phyloP scores from a whole-genome alignment of 1,140 invertebrate genomes.

The Drepana arcuata region DNA sequence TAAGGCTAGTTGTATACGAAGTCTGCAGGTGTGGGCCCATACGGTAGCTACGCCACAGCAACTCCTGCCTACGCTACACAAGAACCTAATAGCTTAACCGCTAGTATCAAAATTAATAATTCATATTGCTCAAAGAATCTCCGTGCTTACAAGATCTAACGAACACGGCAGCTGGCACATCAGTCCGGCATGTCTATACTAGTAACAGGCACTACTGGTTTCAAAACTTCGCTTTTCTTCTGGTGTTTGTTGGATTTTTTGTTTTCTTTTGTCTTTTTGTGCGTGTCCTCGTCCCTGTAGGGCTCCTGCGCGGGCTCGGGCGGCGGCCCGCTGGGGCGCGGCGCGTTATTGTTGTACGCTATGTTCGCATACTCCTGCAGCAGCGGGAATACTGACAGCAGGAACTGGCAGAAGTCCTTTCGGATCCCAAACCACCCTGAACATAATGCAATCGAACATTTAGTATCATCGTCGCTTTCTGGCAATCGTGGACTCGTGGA shows the following conservation, averaged over 20 bases:
- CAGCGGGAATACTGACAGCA: conserved; percentile 92
- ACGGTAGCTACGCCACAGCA: too few relatives aligned
- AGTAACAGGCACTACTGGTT: conserved; percentile 88
- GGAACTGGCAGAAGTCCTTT: conserved; percentile 97
- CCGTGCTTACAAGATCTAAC: too few relatives aligned
- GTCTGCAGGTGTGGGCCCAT: too few relatives aligned
- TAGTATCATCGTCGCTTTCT: too few relatives aligned
- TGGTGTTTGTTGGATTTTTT: conserved; percentile 76
- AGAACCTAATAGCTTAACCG: too few relatives aligned
- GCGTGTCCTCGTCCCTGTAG: conserved; percentile 69
- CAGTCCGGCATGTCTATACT: conserved; percentile 93
- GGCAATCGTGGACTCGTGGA: too few relatives aligned
- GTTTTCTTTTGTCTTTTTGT: conserved; percentile 73
- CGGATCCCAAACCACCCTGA: conserved; percentile 99
- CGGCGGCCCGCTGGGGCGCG: conserved; percentile 49
- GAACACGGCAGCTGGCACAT: too few relatives aligned
- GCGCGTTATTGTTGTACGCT: conserved; percentile 85
- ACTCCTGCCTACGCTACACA: too few relatives aligned
- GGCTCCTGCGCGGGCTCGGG: conserved; percentile 67
- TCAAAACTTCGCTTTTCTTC: conserved; percentile 82
- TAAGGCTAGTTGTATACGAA: too few relatives aligned
- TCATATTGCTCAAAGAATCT: too few relatives aligned
- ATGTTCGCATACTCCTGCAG: conserved; percentile 99
- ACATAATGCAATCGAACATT: conserved; percentile 17
- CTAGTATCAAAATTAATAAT: too few relatives aligned